phyloP scores from a whole-genome alignment of 92 coral and sea anemone species.

The Isaurus tuberculatus region DNA sequence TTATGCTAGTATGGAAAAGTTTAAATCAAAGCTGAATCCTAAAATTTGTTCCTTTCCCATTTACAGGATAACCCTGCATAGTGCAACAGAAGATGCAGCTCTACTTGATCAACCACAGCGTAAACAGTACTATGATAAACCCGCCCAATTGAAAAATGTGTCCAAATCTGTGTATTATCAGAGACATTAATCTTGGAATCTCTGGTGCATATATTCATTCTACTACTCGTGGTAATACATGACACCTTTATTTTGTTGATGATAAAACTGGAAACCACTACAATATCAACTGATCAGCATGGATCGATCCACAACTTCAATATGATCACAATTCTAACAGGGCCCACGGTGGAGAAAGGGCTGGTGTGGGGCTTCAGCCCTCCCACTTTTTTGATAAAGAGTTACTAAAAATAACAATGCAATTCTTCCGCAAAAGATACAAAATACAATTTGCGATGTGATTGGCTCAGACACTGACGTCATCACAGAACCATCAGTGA shows the following conservation, averaged over 20 bases:
- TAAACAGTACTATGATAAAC: slow-evolving; percentile 5
- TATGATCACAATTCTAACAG: neutral
- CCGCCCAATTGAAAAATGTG: neutral
- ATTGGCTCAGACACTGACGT: neutral
- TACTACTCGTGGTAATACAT: slow-evolving; percentile 1
- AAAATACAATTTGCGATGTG: neutral
- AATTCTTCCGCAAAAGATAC: slow-evolving; percentile 7
- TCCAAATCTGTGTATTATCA: neutral
- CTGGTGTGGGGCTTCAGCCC: slow-evolving; percentile 20
- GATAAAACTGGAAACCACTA: slow-evolving; percentile 2
- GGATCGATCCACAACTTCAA: slow-evolving; percentile 2
- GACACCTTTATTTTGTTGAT: neutral
- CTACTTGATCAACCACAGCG: neutral
- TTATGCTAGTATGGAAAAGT: slow-evolving; percentile 1
- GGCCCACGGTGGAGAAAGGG: neutral
- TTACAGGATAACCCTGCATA: slow-evolving; percentile 8
- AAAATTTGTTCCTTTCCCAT: slow-evolving; percentile 1
- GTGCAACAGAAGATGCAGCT: slow-evolving; percentile 12
- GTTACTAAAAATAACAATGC: neutral
- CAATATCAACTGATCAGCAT: slow-evolving; percentile 7
- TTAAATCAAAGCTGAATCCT: slow-evolving; percentile 6
- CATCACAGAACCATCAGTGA: neutral
- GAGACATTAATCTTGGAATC: neutral
- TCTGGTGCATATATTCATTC: neutral
- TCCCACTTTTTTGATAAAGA: slow-evolving; percentile 13